Evolutionary conservation across 1,140 invertebrate genomes (phyloP).

Genomic region (Lasioglossum albipes): DNA sequence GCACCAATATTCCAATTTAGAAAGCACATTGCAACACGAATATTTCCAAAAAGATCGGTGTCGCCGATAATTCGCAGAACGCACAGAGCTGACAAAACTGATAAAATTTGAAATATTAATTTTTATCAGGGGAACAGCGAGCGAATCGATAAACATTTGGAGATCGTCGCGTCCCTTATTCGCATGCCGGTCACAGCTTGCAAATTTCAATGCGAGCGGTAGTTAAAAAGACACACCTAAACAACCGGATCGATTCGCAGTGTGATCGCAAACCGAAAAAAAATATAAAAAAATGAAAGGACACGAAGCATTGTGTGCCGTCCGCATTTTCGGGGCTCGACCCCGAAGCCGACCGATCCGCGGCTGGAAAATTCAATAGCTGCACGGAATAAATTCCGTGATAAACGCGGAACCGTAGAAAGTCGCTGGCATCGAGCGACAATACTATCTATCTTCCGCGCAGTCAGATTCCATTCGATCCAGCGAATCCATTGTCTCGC

Average conservation of each 20-base stretch:
- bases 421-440: conserved; percentile 44
- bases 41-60: no score
- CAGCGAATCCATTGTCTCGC: conserved; percentile 63
- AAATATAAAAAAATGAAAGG: neutral
- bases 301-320: neutral
- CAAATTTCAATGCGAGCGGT: no score
- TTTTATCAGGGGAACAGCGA: no score
- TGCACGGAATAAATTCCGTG: conserved; percentile 46
- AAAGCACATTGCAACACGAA: no score
- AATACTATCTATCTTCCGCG: conserved; percentile 62
- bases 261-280: neutral
- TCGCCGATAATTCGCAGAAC: no score
- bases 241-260: conserved; percentile 17
- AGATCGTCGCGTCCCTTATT: no score
- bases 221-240: no score
- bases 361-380: conserved; percentile 37
- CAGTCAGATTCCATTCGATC: conserved; percentile 63
- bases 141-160: no score
- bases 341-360: neutral
- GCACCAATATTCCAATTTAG: no score
- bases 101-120: no score
- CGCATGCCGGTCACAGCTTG: no score
- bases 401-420: conserved; percentile 48
- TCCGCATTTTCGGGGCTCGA: conserved; percentile 16
- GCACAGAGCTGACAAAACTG: no score